Conservation (phyloP, 2,113 vertebrate species). For the Electrona antarctica region DNA sequence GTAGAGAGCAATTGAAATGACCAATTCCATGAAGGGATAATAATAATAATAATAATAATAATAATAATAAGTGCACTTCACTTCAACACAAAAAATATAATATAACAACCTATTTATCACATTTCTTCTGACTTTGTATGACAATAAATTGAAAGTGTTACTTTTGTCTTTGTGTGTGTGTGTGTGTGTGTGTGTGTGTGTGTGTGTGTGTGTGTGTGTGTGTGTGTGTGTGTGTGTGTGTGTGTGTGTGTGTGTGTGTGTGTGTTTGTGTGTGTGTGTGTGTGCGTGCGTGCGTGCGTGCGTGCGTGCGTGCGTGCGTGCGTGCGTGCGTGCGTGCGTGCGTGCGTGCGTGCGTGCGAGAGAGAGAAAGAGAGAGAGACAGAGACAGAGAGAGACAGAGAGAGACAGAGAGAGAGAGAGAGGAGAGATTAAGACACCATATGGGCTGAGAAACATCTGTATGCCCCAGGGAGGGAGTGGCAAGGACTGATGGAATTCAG, state of each 20-base stretch:
- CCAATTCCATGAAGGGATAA: too few relatives aligned
- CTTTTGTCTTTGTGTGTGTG: neutral
- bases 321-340: too few relatives aligned
- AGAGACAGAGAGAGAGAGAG: conserved; percentile 27
- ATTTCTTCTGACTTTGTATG: too few relatives aligned
- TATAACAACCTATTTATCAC: too few relatives aligned
- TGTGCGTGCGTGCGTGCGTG: too few relatives aligned
- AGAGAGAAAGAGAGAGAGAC: conserved; percentile 2
- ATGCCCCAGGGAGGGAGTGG: conserved; percentile 75
- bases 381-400: neutral
- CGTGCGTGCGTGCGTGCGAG: too few relatives aligned
- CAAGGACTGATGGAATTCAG: conserved; percentile 62
- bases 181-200: neutral
- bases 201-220: neutral
- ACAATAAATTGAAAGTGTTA: conserved; percentile 15
- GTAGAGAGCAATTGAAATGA: too few relatives aligned
- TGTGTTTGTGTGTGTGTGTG: too few relatives aligned
- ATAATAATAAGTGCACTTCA: too few relatives aligned
- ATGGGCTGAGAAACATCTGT: conserved; percentile 80
- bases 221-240: neutral
- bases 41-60: neutral
- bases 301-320: too few relatives aligned
- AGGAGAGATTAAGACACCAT: conserved; percentile 71
- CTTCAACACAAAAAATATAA: too few relatives aligned
- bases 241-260: too few relatives aligned